Evolutionary conservation across 2,797 vertebrate genomes (phyloP), one percentile per base, ranked within the genome.

Genomic region (Sebastes matsubarae): DNA sequence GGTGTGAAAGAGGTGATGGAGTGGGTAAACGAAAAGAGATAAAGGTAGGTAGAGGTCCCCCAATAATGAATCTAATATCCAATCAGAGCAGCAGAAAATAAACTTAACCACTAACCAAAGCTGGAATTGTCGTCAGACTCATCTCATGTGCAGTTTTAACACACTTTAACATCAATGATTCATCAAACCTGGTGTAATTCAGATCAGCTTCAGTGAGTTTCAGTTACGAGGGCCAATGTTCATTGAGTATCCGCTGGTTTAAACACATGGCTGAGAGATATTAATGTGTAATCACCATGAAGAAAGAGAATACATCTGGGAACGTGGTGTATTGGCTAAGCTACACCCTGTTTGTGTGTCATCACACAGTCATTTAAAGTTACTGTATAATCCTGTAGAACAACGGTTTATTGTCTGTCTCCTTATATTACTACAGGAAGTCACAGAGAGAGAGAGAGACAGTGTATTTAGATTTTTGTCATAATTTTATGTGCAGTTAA

Each of bases 301-400:
- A 72, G 3, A 70, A 68, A 36, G 18, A 4, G n/a, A 67, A 29
- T 6, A 16, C 2, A 5, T 61, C 22, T n/a, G 63, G 59, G 76
- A 81, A 73, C 85, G 36, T 0, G 3, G 18, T 60, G 67, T 69
- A 11, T 22, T 57, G 68, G 69, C 10, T 22, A 13, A 2, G 13
- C 25, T 64, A 66, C 67, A 20, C 68, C 71, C 67, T 69, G 77
- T 61, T 24, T 50, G 20, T 29, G 29, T 66, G 73, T 76, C 38
- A 77, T 82, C 65, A 69, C 42, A 6, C 42, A 7, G 59, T 72
- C 10, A 82, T 85, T 80, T 68, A 9, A 81, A 77, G 86, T 90
- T 89, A 81, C 71, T 89, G 70, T 80, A 20, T 88, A 91, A 90
- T 74, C 88, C 79, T 79, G 59, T 1, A 7, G n/a, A 38, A 52